phyloP scores from a whole-genome alignment of 2,113 vertebrate species.

The Phainopepla nitens region DNA sequence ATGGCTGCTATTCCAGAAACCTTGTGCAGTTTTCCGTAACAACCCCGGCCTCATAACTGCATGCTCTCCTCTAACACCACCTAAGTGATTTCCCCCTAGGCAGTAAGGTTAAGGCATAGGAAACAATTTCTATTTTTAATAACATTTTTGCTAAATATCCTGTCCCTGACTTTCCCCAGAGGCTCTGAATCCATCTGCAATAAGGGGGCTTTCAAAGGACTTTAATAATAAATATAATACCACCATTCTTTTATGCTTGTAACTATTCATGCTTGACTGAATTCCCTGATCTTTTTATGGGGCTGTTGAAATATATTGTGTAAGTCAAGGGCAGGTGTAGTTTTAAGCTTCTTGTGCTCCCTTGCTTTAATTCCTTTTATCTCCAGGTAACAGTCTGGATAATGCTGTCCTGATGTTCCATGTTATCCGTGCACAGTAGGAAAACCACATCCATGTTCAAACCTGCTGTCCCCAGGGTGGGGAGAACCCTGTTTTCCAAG shows the following conservation, averaged over 20 bases:
- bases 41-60: neutral
- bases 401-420: neutral
- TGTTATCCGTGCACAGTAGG: neutral
- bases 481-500: neutral
- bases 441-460: neutral
- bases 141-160: slow-evolving; percentile 62
- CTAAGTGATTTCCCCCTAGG: slow-evolving; percentile 31
- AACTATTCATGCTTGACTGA: slow-evolving; percentile 57
- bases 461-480: neutral
- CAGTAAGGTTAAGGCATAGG: slow-evolving; percentile 42
- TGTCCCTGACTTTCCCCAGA: slow-evolving; percentile 48
- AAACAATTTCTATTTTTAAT: slow-evolving; percentile 66
- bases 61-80: neutral
- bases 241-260: slow-evolving; percentile 41
- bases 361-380: slow-evolving; percentile 48
- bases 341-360: slow-evolving; percentile 14
- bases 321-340: slow-evolving; percentile 51
- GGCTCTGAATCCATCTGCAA: slow-evolving; percentile 27
- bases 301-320: slow-evolving; percentile 36
- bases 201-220: slow-evolving; percentile 35
- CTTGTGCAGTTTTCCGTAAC: neutral
- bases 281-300: slow-evolving; percentile 57
- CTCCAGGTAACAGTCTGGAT: neutral
- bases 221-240: slow-evolving; percentile 62
- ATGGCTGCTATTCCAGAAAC: neutral